Conservation (phyloP, 2,888 invertebrate genomes). For the Disparrhopalites patrizii region DNA sequence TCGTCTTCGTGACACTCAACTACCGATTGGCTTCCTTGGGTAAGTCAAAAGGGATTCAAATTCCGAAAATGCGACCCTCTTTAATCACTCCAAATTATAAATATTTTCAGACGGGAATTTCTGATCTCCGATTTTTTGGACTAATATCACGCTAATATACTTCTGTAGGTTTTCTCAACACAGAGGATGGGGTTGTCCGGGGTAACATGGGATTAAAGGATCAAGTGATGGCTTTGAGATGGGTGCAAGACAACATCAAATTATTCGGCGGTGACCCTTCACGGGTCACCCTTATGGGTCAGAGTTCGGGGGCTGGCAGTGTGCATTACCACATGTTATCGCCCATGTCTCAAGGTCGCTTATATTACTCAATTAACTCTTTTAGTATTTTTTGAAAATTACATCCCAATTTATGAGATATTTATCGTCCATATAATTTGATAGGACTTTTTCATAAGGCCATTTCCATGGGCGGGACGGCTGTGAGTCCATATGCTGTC, state of each 20-base stretch:
- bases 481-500: not conserved
- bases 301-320: not conserved
- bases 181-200: not conserved
- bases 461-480: not conserved
- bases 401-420: not conserved
- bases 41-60: no score
- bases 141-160: not conserved
- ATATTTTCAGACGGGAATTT: no score
- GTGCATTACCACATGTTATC: not conserved
- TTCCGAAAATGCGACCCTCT: no score
- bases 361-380: no score
- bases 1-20: not conserved
- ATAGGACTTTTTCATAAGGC: constrained; percentile 2
- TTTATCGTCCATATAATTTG: not conserved
- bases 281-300: not conserved
- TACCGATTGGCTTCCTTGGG: not conserved
- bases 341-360: not conserved
- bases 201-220: not conserved
- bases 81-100: no score
- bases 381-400: no score
- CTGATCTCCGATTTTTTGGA: no score
- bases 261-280: not conserved
- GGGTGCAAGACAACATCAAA: not conserved
- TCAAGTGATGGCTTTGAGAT: no score
- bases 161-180: not conserved